Evolutionary conservation across 2,888 invertebrate genomes (phyloP), one percentile per base, ranked within the genome.

Genomic region (Koerneria pararmatus): DNA sequence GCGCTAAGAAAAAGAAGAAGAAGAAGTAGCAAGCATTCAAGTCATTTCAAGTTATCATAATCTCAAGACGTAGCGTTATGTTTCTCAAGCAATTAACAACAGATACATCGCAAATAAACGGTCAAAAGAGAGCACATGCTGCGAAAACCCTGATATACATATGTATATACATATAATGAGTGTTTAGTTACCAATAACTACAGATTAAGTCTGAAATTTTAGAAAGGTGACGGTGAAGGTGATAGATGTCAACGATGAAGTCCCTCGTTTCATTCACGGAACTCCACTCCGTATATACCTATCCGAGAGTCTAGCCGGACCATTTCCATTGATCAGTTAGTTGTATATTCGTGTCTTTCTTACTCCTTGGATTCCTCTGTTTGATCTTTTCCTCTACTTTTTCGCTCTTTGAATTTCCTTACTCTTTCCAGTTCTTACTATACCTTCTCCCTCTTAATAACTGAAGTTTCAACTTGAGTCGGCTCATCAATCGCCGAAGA

Each of bases 221-320:
- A 68, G 66, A 5, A 67, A 67, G 31, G 56, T 76, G 22, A 57
- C 61, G 8, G 61, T 77, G 1, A 35, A 65, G 1, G 49, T 78
- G n/a, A 70, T 65, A 29, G 75, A 77, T 60, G 73, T 71, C 35
- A 78, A 77, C 57, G 76, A 77, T 51, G 77, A 78, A 34, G n/a
- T 63, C 1, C 77, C 77, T 0, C 62, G 72, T 15, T 78, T 77
- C 56, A 63, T 76, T 8, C 71, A 71, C 15, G 77, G 76, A 8
- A 69, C 71, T 41, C 66, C 70, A 1, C 70, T 76, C 58, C 48
- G 74, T 3, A 56, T 48, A 24, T 41, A 66, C n/a, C 51, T 67
- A 5, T 72, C 73, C 24, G 74, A 72, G 41, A 68, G 67, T 31
- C 37, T 65, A 0, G 48, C 58, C 3, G 65, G 69, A 11, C 68